These are phyloP conservation scores for Seladonia tumulorum DNA, from an alignment of 2,888 invertebrate genomes.

Conservation along the genomic window DNA sequence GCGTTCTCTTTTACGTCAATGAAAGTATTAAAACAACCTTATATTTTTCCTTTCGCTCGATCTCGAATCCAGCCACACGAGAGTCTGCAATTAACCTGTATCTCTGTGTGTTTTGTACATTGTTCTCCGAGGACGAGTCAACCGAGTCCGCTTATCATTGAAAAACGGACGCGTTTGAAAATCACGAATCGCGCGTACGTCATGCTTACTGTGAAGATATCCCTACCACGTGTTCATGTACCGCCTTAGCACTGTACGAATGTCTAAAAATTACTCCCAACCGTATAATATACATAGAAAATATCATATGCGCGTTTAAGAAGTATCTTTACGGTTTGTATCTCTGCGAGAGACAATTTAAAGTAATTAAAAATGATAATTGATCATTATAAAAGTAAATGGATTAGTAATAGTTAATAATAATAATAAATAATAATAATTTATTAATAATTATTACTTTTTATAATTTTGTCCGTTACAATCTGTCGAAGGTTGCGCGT, in stretches of 20 bases:
- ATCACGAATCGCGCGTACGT: conserved; percentile 11
- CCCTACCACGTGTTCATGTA: conserved; percentile 42
- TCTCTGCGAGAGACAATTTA: background rate
- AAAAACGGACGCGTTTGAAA: conserved; percentile 34
- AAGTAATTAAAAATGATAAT: background rate
- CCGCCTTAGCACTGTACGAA: background rate
- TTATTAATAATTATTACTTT: background rate
- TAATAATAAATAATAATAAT: too few relatives aligned
- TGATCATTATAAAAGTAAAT: too few relatives aligned
- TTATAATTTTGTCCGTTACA: background rate
- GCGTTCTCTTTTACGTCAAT: conserved; percentile 10
- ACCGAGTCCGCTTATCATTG: background rate
- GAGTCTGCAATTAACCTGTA: background rate
- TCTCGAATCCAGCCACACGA: conserved; percentile 6
- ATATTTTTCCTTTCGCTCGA: conserved; percentile 7
- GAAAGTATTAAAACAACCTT: background rate
- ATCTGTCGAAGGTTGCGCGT: background rate
- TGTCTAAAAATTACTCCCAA: conserved; percentile 7
- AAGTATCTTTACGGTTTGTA: background rate
- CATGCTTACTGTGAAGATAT: conserved; percentile 20
- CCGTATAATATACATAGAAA: conserved; percentile 8
- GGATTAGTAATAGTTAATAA: too few relatives aligned
- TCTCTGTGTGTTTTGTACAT: background rate
- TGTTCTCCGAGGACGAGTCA: background rate
- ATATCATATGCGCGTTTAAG: background rate